Conservation (phyloP, 1,140 invertebrate genomes). For the Coelopa frigida region DNA sequence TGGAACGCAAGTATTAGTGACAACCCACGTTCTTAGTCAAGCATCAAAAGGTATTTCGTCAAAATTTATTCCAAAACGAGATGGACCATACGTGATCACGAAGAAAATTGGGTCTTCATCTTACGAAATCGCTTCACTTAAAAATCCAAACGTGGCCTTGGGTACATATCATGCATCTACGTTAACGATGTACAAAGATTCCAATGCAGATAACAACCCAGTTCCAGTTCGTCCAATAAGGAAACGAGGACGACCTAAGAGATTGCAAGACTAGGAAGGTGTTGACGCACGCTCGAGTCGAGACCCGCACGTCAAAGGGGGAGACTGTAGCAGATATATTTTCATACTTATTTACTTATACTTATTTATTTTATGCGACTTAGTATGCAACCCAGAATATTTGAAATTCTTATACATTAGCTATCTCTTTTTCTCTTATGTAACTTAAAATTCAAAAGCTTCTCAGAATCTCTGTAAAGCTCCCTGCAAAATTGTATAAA, state of each 20-base stretch:
- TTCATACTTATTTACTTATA: no score
- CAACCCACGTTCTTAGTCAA: conserved; percentile 28
- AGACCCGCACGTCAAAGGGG: conserved; percentile 6
- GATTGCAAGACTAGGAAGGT: neutral
- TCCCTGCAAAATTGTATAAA: no score
- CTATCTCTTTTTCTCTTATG: no score
- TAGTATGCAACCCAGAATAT: no score
- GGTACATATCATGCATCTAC: no score
- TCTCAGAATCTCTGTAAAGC: no score
- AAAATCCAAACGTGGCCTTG: no score
- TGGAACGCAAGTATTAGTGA: conserved; percentile 28
- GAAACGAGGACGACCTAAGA: conserved; percentile 7
- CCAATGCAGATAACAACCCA: neutral
- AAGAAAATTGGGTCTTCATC: conserved; percentile 17
- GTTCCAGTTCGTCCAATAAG: conserved; percentile 3
- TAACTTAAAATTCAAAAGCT: no score
- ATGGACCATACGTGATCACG: conserved; percentile 36
- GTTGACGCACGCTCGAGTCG: conserved; percentile 6
- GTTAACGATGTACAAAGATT: neutral
- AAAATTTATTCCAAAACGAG: conserved; percentile 35
- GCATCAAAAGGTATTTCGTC: conserved; percentile 20
- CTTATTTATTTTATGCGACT: no score
- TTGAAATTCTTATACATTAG: no score
- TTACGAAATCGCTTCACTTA: conserved; percentile 18
- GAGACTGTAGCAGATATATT: no score